These are phyloP conservation scores for Zaprionus lineosus DNA, from an alignment of 2,888 invertebrate species.

Conservation along the genomic window DNA sequence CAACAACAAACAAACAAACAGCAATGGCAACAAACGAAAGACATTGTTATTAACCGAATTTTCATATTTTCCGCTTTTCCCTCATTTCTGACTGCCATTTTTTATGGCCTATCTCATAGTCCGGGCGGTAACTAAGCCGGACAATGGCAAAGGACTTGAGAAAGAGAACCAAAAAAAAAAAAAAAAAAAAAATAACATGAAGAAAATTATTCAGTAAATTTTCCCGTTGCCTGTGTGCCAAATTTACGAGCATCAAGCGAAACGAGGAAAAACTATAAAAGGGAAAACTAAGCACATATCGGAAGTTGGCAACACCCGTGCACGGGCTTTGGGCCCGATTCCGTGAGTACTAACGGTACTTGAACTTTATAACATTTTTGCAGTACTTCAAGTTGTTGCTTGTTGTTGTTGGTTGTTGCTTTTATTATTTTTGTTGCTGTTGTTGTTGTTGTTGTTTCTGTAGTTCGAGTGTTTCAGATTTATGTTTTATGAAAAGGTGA, in stretches of 20 bases:
- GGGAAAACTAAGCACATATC: conserved; percentile 7
- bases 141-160: neutral
- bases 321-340: conserved; percentile 1
- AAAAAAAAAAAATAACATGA: neutral
- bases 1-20: too few species aligned
- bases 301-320: conserved; percentile 28
- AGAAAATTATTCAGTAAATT: conserved; percentile 40
- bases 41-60: conserved; percentile 55
- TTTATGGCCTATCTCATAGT: conserved; percentile 33
- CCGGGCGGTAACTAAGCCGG: neutral
- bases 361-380: conserved; percentile 53
- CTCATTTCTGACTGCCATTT: conserved; percentile 33
- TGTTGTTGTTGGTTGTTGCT: conserved; percentile 33
- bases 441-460: conserved; percentile 27
- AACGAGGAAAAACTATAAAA: conserved; percentile 33
- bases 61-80: conserved; percentile 51
- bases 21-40: conserved; percentile 29
- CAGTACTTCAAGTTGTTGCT: conserved; percentile 3
- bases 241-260: conserved; percentile 65
- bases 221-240: conserved; percentile 38
- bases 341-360: conserved; percentile 12
- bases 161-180: conserved; percentile 1
- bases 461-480: conserved; percentile 51
- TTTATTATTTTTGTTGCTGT: conserved; percentile 24
- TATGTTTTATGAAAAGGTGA: conserved; percentile 55